These are phyloP conservation scores for Camelus bactrianus DNA, from an alignment of 2,113 vertebrate species.

Conservation along the genomic window DNA sequence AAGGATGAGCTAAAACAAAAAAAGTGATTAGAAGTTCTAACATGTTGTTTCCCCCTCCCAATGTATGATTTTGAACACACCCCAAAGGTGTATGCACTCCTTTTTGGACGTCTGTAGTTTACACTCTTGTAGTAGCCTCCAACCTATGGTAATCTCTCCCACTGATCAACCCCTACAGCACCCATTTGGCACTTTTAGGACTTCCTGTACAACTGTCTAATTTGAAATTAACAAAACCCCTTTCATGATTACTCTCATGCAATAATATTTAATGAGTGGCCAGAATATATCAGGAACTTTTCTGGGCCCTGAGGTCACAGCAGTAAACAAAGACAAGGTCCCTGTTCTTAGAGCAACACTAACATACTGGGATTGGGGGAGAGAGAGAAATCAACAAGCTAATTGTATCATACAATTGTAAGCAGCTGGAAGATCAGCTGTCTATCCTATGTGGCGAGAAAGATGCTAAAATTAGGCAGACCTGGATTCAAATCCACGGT, in stretches of 20 bases:
- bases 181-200: neutral
- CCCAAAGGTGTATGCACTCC: neutral
- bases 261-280: neutral
- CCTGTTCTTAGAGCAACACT: neutral
- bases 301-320: neutral
- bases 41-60: neutral
- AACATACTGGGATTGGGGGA: neutral
- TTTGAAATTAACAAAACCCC: conserved; percentile 16
- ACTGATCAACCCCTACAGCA: neutral
- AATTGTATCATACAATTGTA: neutral
- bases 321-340: neutral
- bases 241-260: neutral
- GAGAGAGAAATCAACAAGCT: neutral
- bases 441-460: neutral
- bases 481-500: neutral
- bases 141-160: neutral
- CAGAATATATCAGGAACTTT: neutral
- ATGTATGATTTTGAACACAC: neutral
- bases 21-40: conserved; percentile 5
- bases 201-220: neutral
- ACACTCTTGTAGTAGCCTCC: neutral
- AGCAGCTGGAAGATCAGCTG: neutral
- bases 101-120: neutral
- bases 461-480: neutral
- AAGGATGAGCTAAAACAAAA: conserved; percentile 31